These are phyloP conservation scores for Agrypnus murinus DNA, from an alignment of 2,888 invertebrate genomes.

Conservation along the genomic window DNA sequence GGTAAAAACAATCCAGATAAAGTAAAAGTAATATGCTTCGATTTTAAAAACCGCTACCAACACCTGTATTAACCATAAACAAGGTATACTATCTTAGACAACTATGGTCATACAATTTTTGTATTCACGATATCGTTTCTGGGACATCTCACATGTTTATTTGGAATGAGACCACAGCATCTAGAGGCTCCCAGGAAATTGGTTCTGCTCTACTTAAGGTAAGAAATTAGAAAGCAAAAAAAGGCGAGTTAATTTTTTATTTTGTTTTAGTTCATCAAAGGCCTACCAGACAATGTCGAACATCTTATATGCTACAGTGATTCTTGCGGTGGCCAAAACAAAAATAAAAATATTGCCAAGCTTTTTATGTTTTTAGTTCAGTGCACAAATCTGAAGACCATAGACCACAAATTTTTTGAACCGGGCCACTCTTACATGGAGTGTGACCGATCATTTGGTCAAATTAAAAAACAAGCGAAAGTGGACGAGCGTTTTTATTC, in stretches of 20 bases:
- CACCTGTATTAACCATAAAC: conserved; percentile 19
- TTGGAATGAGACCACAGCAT: conserved; percentile 4
- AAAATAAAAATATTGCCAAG: conserved; percentile 21
- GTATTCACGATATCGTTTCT: conserved; percentile 11
- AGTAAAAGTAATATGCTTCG: no score
- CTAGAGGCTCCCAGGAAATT: conserved; percentile 34
- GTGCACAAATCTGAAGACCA: background rate
- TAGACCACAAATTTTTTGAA: conserved; percentile 31
- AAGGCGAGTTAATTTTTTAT: no score
- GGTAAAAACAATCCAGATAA: no score
- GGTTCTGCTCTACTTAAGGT: background rate
- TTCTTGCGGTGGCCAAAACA: conserved; percentile 7
- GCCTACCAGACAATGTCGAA: background rate
- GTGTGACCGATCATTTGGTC: conserved; percentile 21
- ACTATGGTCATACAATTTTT: conserved; percentile 33
- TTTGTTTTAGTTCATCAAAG: no score
- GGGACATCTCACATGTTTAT: conserved; percentile 22
- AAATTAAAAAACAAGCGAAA: conserved; percentile 14
- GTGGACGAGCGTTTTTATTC: conserved; percentile 13
- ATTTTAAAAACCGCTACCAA: conserved; percentile 30
- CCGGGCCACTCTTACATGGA: conserved; percentile 27
- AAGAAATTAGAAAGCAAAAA: no score
- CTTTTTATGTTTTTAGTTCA: conserved; percentile 13
- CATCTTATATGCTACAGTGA: conserved; percentile 4
- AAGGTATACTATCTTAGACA: conserved; percentile 31